phyloP scores from a whole-genome alignment of 2,797 vertebrate species.

The Bucorvus abyssinicus region DNA sequence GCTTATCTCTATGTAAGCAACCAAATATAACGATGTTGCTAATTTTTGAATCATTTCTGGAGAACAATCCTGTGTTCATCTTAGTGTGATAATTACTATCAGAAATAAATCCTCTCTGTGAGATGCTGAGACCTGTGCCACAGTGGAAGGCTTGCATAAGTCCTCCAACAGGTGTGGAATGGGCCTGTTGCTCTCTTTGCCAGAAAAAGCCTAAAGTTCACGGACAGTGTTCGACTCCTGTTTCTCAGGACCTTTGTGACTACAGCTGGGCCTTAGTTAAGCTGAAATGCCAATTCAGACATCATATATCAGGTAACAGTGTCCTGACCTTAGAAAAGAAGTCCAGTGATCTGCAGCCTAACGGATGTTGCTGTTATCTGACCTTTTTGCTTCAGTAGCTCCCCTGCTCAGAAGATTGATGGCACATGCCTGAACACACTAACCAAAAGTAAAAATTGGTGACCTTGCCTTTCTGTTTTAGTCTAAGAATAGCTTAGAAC shows the following conservation, averaged over 20 bases:
- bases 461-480: not conserved
- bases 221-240: not conserved
- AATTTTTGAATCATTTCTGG: not conserved
- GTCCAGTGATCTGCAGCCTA: not conserved
- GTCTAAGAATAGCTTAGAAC: not conserved
- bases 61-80: not conserved
- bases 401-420: not conserved
- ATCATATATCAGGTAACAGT: not conserved
- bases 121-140: not conserved
- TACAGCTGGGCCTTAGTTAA: not conserved
- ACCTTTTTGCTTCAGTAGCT: not conserved
- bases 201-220: not conserved
- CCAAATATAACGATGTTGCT: not conserved
- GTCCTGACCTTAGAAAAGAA: not conserved
- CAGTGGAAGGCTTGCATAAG: not conserved
- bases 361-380: not conserved
- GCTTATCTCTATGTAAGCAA: not conserved
- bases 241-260: not conserved
- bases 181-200: not conserved
- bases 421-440: not conserved
- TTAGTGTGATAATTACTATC: not conserved
- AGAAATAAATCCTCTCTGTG: not conserved
- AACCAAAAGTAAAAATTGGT: not conserved
- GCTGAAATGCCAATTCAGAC: not conserved
- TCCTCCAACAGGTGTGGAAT: not conserved